phyloP scores from a whole-genome alignment of 2,797 vertebrate species.

The Etheostoma perlongum region DNA sequence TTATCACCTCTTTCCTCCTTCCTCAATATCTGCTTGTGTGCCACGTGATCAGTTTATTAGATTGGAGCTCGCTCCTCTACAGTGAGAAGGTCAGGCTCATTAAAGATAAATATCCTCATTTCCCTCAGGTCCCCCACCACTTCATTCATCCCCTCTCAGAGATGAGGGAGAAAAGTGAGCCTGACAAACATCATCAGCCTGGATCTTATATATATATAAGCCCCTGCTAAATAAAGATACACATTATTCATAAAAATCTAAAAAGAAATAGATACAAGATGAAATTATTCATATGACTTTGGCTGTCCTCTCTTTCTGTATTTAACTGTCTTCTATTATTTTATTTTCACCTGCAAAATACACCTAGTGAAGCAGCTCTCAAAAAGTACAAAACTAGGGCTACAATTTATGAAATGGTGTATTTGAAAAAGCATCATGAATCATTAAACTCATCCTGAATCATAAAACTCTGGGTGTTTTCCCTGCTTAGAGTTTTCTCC shows the following conservation, averaged over 20 bases:
- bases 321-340: not conserved
- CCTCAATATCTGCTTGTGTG: conserved; percentile 42
- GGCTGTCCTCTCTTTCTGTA: not conserved
- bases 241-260: conserved; percentile 40
- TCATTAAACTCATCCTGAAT: conserved; percentile 14
- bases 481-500: conserved; percentile 15
- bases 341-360: conserved; percentile 10
- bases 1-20: conserved; percentile 33
- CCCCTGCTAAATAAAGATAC: conserved; percentile 35
- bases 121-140: conserved; percentile 32
- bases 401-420: not conserved
- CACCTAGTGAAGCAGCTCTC: not conserved
- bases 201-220: conserved; percentile 4
- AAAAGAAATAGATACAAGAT: not conserved
- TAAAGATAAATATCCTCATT: conserved; percentile 81
- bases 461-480: conserved; percentile 11
- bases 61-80: conserved; percentile 62
- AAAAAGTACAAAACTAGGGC: not conserved
- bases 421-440: conserved; percentile 19
- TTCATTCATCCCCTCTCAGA: conserved; percentile 36
- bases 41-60: conserved; percentile 67
- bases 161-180: conserved; percentile 24
- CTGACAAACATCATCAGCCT: conserved; percentile 45
- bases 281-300: conserved; percentile 21
- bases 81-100: conserved; percentile 77